Evolutionary conservation across 2,888 invertebrate species (phyloP).

Genomic region (Morinoia aosen): DNA sequence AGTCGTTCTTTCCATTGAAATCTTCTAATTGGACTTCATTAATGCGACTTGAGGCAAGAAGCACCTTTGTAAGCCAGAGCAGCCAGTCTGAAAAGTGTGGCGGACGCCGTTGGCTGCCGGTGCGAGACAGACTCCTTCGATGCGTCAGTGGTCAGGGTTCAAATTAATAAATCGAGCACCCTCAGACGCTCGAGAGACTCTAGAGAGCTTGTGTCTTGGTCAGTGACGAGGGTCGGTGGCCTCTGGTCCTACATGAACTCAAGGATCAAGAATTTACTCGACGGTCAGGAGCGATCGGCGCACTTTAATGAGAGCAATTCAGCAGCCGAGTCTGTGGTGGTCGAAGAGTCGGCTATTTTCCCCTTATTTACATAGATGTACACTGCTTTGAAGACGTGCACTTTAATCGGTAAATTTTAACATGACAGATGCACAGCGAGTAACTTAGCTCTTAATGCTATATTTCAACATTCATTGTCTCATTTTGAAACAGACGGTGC

Average conservation of each 20-base stretch:
- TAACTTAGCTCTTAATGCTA: neutral
- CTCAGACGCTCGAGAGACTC: slow-evolving; percentile 11
- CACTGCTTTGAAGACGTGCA: neutral
- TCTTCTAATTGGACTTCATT: slow-evolving; percentile 52
- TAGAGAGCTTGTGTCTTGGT: slow-evolving; percentile 39
- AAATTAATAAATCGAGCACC: slow-evolving; percentile 48
- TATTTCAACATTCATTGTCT: neutral
- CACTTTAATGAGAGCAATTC: neutral
- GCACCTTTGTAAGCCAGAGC: slow-evolving; percentile 28
- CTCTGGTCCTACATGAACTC: slow-evolving; percentile 2
- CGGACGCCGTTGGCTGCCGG: neutral
- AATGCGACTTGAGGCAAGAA: slow-evolving; percentile 48
- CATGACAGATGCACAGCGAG: neutral
- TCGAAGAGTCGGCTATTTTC: neutral
- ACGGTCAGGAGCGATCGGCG: neutral
- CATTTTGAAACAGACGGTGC: neutral
- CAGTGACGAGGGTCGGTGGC: slow-evolving; percentile 13
- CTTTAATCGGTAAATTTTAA: neutral
- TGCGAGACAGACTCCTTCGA: neutral
- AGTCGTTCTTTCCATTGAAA: slow-evolving; percentile 51
- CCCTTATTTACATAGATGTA: neutral
- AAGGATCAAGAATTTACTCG: slow-evolving; percentile 8
- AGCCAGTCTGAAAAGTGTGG: slow-evolving; percentile 31
- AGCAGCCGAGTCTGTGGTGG: neutral
- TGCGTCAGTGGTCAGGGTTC: slow-evolving; percentile 38